These are phyloP conservation scores for Gymnoscopelus microlampas DNA, from an alignment of 2,797 vertebrate genomes.

Conservation along the genomic window DNA sequence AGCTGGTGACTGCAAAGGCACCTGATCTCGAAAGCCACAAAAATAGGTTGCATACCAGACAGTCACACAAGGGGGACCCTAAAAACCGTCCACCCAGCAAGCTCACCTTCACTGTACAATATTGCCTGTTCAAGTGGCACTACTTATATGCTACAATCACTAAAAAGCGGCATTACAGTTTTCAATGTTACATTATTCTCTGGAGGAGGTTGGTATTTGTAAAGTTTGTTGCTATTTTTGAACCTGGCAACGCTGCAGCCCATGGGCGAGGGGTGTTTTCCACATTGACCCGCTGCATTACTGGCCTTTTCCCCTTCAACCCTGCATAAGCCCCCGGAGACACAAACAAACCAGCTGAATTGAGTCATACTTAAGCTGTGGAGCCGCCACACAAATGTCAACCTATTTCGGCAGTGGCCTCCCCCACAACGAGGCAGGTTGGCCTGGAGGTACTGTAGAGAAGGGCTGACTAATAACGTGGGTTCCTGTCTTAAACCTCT, in stretches of 20 bases:
- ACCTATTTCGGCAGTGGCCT: not conserved
- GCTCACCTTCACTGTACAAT: constrained; percentile 1
- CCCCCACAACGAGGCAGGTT: too few relatives aligned
- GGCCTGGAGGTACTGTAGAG: too few relatives aligned
- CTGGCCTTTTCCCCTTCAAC: constrained; percentile 38
- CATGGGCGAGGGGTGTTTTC: constrained; percentile 28
- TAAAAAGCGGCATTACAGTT: too few relatives aligned
- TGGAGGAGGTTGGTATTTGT: constrained; percentile 16
- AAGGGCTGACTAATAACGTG: too few relatives aligned
- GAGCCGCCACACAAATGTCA: constrained; percentile 23
- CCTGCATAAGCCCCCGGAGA: constrained; percentile 38
- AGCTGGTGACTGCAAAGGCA: constrained; percentile 3
- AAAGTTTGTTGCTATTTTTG: constrained; percentile 32
- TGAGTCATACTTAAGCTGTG: constrained; percentile 10
- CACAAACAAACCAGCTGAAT: constrained; percentile 30
- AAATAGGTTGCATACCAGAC: not conserved
- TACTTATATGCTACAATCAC: too few relatives aligned
- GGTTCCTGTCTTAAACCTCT: too few relatives aligned
- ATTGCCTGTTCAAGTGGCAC: not conserved
- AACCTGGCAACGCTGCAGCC: constrained; percentile 23
- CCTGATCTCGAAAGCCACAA: not conserved
- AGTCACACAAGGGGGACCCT: not conserved
- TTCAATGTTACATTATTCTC: not conserved
- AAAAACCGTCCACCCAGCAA: not conserved
- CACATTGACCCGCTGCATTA: constrained; percentile 27